These are phyloP conservation scores for Scartelaos histophorus DNA, from an alignment of 2,113 vertebrate genomes.

Conservation along the genomic window DNA sequence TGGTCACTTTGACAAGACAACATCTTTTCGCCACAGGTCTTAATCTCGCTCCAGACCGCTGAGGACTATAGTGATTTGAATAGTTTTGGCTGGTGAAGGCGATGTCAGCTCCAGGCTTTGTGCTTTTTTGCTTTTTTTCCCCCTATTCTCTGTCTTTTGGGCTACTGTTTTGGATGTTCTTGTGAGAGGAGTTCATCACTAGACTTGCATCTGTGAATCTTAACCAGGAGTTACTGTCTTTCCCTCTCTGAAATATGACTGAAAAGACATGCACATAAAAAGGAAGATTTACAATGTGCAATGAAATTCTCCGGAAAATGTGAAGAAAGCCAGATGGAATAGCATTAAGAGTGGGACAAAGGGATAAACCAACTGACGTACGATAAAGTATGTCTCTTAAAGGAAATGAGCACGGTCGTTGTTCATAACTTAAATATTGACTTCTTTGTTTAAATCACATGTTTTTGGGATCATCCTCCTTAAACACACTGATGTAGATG, in stretches of 20 bases:
- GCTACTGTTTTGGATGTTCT: constrained; percentile 38
- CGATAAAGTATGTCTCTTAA: not conserved
- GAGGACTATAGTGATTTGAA: constrained; percentile 27
- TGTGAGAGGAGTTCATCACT: constrained; percentile 46
- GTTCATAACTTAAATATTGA: constrained; percentile 1
- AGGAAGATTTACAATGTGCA: constrained; percentile 42
- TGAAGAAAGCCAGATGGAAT: constrained; percentile 16
- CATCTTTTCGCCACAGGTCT: constrained; percentile 40
- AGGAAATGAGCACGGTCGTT: constrained; percentile 1
- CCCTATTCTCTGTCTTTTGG: constrained; percentile 38
- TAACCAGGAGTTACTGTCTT: constrained; percentile 35
- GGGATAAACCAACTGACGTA: constrained; percentile 26
- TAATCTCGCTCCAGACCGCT: constrained; percentile 45
- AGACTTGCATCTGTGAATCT: constrained; percentile 39
- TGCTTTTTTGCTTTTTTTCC: too few species aligned
- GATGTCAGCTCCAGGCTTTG: constrained; percentile 26
- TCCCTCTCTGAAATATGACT: constrained; percentile 44
- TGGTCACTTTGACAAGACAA: constrained; percentile 32
- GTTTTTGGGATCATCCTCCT: constrained; percentile 3
- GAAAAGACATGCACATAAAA: constrained; percentile 22
- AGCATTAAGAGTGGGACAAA: constrained; percentile 26
- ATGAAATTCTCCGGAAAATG: constrained; percentile 22
- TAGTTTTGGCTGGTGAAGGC: constrained; percentile 25
- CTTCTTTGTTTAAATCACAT: constrained; percentile 11
- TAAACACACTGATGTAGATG: constrained; percentile 40